phyloP scores from a whole-genome alignment of 2,888 invertebrate species.

The Tineola bisselliella region DNA sequence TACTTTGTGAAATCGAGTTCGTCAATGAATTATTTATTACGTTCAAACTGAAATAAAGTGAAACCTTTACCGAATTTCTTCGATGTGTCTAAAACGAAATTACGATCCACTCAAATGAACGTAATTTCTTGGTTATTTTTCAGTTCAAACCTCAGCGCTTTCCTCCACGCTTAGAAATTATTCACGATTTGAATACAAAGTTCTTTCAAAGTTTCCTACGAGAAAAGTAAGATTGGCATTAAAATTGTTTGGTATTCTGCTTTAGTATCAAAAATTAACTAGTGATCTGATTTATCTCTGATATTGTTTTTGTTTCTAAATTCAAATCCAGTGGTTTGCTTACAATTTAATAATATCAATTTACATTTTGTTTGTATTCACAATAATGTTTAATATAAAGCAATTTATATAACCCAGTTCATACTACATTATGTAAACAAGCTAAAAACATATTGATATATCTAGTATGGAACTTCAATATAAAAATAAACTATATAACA shows the following conservation, averaged over 20 bases:
- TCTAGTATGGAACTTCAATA: no score
- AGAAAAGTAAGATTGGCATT: conserved; percentile 9
- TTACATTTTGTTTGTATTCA: no score
- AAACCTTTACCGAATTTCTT: conserved; percentile 13
- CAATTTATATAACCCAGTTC: no score
- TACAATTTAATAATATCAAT: no score
- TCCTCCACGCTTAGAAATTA: conserved; percentile 8
- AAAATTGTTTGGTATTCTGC: neutral
- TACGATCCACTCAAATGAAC: conserved; percentile 12
- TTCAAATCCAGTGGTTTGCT: neutral
- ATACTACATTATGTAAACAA: no score
- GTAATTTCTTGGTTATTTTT: conserved; percentile 7
- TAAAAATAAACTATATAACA: no score
- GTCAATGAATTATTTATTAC: conserved; percentile 19
- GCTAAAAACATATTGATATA: no score
- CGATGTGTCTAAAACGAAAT: conserved; percentile 9
- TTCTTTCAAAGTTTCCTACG: neutral
- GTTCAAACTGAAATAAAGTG: conserved; percentile 18
- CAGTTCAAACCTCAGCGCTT: conserved; percentile 9
- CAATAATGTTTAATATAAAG: no score
- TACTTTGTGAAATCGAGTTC: conserved; percentile 14
- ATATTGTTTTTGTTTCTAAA: neutral
- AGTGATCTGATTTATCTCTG: neutral
- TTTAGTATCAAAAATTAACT: neutral
- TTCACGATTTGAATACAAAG: conserved; percentile 10